phyloP scores from a whole-genome alignment of 2,888 invertebrate species.

The Lasius platythorax region DNA sequence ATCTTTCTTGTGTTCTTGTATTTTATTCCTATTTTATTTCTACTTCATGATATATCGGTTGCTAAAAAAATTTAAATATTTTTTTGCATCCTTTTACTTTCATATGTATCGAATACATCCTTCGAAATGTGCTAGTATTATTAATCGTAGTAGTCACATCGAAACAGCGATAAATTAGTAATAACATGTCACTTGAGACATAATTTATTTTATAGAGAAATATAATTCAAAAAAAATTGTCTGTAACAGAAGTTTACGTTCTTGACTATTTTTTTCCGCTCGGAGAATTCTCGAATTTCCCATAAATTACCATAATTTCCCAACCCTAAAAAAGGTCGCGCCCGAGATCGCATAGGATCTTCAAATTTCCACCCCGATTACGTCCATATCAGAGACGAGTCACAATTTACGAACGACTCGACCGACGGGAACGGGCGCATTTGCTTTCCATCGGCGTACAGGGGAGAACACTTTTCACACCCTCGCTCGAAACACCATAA shows the following conservation, averaged over 20 bases:
- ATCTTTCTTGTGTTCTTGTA: neutral
- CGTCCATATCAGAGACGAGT: conserved; percentile 47
- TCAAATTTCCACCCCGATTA: conserved; percentile 41
- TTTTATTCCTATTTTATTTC: conserved; percentile 35
- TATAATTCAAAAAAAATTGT: neutral
- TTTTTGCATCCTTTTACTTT: conserved; percentile 18
- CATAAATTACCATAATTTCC: conserved; percentile 43
- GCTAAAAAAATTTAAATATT: conserved; percentile 26
- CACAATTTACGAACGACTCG: conserved; percentile 42
- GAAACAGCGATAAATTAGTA: neutral
- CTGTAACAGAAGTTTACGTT: conserved; percentile 1
- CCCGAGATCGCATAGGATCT: neutral
- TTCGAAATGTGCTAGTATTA: neutral
- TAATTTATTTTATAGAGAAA: neutral
- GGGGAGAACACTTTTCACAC: conserved; percentile 50
- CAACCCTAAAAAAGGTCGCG: conserved; percentile 1
- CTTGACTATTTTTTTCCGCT: neutral
- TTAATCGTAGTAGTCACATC: neutral
- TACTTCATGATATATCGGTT: conserved; percentile 15
- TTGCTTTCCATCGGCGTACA: conserved; percentile 52
- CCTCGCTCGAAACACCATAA: conserved; percentile 57
- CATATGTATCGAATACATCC: neutral
- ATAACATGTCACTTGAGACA: neutral
- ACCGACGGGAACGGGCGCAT: conserved; percentile 20
- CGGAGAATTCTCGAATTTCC: conserved; percentile 22